Evolutionary conservation across 1,140 invertebrate species (phyloP), one percentile per base, ranked within the genome.

Genomic region (Oncopodura yosiiana): DNA sequence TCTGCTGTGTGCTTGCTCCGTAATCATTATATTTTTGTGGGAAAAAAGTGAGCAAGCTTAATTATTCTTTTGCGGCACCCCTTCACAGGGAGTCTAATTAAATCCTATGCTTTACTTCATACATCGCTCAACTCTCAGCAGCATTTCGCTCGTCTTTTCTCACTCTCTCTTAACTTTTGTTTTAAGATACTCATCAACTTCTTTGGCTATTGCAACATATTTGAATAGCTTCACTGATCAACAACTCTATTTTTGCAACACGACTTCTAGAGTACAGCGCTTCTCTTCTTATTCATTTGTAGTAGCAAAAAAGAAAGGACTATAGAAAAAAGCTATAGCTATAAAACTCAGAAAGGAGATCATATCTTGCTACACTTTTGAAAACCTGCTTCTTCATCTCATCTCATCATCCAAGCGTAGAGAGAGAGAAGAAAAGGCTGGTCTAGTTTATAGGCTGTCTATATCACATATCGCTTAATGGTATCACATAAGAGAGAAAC

Each of bases 41-140:
- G 23, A 42, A 50, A 60, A 55, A 50, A 24, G 32, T 45, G 19
- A 11, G 43, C 44, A 26, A 26, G 49, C 43, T 56, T 61, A 61
- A 61, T 61, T 61, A 61, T 61, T 61, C 60, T 46, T 61, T 61
- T 61, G 55, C 54, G 48, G 60, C 55, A 36, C 54, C 51, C n/a
- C n/a, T n/a, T 51, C 29, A 39, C 39, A 61, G 60, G 60, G 60
- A 61, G 60, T 61, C 60, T 61, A 61, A 61, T 61, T 61, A 61
- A 53, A 57, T 61, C 51, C 32, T 49, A 32, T 27, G 32, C 32
- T 49, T 49, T 32, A 16, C 23, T 37, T 24, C 8, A 4, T 19
- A 18, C 37, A 30, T 29, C 46, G 45, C 27, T 36, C 45, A 23
- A 18, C n/a, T 36, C 32, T 36, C 45, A 48, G 27, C 37, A 49